A percentile compares a stretch with the other conserved stretches of the same genome.
phyloP scores from a whole-genome alignment of 2,888 invertebrate species.

The Netelia fuscicornis region DNA sequence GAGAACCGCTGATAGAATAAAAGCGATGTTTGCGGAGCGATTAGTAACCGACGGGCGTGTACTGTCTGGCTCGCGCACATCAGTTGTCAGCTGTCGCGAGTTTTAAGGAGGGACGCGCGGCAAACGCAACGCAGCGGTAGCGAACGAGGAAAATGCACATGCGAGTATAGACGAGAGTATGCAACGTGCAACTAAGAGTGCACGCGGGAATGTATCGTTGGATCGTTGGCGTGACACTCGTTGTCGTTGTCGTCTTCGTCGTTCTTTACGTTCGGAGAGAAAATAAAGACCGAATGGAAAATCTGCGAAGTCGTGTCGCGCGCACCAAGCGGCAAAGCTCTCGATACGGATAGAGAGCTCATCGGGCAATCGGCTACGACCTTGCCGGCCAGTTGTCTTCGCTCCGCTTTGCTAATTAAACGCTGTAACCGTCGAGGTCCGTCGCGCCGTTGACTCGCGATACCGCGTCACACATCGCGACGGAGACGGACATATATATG shows the following conservation, averaged over 20 bases:
- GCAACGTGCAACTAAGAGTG: conserved; percentile 29
- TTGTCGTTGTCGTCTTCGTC: too few species aligned
- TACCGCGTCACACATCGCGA: conserved; percentile 57
- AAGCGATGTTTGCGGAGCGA: conserved; percentile 83
- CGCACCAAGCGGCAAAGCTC: conserved; percentile 12
- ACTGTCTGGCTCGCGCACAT: conserved; percentile 82
- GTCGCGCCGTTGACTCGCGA: conserved; percentile 64
- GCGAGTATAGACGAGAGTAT: conserved; percentile 49
- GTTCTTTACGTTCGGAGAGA: not conserved
- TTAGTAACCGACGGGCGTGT: conserved; percentile 83
- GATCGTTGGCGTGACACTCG: too few species aligned
- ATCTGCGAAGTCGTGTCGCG: conserved; percentile 9
- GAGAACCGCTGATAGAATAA: conserved; percentile 76
- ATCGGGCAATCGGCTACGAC: conserved; percentile 74
- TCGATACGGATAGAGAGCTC: conserved; percentile 24
- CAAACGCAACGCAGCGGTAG: conserved; percentile 28
- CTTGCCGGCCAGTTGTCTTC: conserved; percentile 81
- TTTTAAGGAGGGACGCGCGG: conserved; percentile 59
- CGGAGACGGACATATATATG: conserved; percentile 18
- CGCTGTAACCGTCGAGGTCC: conserved; percentile 71
- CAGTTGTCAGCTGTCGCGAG: conserved; percentile 82
- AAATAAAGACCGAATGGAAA: conserved; percentile 10
- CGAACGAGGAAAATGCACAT: conserved; percentile 18
- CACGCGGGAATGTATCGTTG: conserved; percentile 3
- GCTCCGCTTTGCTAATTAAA: conserved; percentile 79